Evolutionary conservation across 2,888 invertebrate genomes (phyloP).

Genomic region (Steinernema scapterisci): DNA sequence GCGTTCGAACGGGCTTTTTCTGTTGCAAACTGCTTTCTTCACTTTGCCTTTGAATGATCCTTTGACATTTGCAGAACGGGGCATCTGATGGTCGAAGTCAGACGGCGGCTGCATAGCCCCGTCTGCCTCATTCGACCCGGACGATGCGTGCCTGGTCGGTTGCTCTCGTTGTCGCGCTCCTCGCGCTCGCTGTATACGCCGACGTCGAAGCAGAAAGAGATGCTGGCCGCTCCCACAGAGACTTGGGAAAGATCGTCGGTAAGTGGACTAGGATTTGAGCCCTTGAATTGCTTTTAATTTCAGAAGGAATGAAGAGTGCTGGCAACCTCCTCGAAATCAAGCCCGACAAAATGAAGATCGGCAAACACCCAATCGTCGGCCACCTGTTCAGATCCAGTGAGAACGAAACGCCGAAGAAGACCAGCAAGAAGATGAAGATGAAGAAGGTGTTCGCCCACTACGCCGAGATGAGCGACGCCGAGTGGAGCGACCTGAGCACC

Average conservation of each 20-base stretch:
- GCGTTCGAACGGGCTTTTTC: too few species aligned
- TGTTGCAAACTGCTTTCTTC: too few species aligned
- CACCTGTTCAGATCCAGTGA: not conserved
- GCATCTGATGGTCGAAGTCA: too few species aligned
- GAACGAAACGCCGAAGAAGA: not conserved
- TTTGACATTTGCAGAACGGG: too few species aligned
- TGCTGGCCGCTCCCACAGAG: not conserved
- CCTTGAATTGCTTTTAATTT: not conserved
- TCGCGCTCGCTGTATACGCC: not conserved
- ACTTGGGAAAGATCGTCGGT: slow-evolving; percentile 8
- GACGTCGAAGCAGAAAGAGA: not conserved
- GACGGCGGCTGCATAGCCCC: too few species aligned
- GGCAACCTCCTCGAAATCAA: not conserved
- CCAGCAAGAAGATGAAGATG: not conserved
- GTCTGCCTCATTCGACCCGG: not conserved
- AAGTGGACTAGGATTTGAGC: not conserved
- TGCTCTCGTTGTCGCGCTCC: not conserved
- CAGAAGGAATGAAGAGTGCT: not conserved
- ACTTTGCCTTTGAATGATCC: too few species aligned
- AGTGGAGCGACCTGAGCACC: slow-evolving; percentile 1
- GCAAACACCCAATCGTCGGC: not conserved
- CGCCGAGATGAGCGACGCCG: slow-evolving; percentile 10
- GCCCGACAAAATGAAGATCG: not conserved
- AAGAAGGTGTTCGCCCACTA: not conserved
- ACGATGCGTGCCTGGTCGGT: not conserved